These are phyloP conservation scores for Phocides pigmalion DNA, from an alignment of 1,140 invertebrate genomes.

Conservation along the genomic window DNA sequence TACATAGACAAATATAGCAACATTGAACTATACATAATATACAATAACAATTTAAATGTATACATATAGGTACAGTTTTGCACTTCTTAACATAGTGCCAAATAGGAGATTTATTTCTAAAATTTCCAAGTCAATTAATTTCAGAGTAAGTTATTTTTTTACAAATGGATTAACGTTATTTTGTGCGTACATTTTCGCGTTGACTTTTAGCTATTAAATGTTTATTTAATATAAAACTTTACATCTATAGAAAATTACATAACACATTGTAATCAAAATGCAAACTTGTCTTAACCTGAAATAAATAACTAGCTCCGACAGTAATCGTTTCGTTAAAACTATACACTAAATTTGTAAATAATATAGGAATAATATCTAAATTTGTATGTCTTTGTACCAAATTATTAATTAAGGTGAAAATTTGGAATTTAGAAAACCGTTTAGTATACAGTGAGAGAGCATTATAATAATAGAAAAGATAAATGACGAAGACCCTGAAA, in stretches of 20 bases:
- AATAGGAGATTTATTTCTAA: slow-evolving; percentile 5
- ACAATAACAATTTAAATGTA: slow-evolving; percentile 52
- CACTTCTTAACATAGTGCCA: slow-evolving; percentile 13
- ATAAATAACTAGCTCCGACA: slow-evolving; percentile 70
- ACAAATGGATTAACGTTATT: slow-evolving; percentile 18
- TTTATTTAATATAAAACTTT: slow-evolving; percentile 36
- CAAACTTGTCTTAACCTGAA: slow-evolving; percentile 65
- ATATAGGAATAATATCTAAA: slow-evolving; percentile 72
- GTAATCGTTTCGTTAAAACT: slow-evolving; percentile 49
- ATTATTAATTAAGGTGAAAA: slow-evolving; percentile 56
- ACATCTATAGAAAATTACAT: slow-evolving; percentile 60
- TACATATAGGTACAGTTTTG: slow-evolving; percentile 43
- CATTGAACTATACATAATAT: slow-evolving; percentile 61
- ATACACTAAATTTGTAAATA: slow-evolving; percentile 69
- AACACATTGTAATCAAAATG: slow-evolving; percentile 70
- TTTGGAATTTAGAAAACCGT: slow-evolving; percentile 56
- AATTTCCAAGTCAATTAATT: slow-evolving; percentile 2
- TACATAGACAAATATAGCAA: slow-evolving; percentile 32
- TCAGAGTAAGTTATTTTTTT: slow-evolving; percentile 9
- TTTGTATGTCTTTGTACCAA: slow-evolving; percentile 81
- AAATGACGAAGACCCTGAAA: slow-evolving; percentile 50
- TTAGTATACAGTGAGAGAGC: slow-evolving; percentile 39
- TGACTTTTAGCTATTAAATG: slow-evolving; percentile 26
- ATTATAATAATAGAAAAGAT: slow-evolving; percentile 29
- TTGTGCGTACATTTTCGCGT: slow-evolving; percentile 40